Conservation (phyloP, 2,888 invertebrate species). For the Sipha maydis region DNA sequence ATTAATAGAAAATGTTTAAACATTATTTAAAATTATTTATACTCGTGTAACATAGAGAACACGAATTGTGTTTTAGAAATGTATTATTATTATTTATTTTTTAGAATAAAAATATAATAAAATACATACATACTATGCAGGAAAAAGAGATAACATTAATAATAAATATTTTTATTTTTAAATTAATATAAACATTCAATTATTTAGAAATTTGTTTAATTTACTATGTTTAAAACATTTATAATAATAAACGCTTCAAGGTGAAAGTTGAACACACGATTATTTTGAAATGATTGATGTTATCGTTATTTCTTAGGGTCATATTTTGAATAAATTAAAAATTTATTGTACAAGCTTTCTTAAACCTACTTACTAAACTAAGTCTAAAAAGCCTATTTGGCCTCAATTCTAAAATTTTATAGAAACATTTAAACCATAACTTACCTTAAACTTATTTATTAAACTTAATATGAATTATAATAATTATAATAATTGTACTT, state of each 20-base stretch:
- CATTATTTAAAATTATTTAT: no score
- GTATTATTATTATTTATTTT: no score
- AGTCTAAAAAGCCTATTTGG: conserved; percentile 12
- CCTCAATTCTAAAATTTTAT: conserved; percentile 15
- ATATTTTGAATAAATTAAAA: conserved; percentile 51
- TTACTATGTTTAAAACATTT: not conserved
- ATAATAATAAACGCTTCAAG: not conserved
- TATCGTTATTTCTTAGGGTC: conserved; percentile 9
- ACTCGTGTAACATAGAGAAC: no score
- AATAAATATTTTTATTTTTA: not conserved
- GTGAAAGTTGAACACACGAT: conserved; percentile 20
- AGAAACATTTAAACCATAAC: no score
- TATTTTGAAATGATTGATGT: not conserved
- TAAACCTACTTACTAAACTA: not conserved
- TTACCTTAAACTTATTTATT: no score
- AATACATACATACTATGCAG: no score
- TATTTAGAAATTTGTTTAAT: not conserved
- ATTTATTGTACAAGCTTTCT: conserved; percentile 3
- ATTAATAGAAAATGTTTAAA: no score
- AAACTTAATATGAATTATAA: no score
- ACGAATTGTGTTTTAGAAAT: no score
- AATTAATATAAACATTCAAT: not conserved
- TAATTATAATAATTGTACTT: no score
- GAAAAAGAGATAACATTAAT: not conserved
- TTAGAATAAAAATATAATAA: no score